Base-by-base conservation (phyloP, 2,113 vertebrate species). In the Mormyrus iriodes region DNA sequence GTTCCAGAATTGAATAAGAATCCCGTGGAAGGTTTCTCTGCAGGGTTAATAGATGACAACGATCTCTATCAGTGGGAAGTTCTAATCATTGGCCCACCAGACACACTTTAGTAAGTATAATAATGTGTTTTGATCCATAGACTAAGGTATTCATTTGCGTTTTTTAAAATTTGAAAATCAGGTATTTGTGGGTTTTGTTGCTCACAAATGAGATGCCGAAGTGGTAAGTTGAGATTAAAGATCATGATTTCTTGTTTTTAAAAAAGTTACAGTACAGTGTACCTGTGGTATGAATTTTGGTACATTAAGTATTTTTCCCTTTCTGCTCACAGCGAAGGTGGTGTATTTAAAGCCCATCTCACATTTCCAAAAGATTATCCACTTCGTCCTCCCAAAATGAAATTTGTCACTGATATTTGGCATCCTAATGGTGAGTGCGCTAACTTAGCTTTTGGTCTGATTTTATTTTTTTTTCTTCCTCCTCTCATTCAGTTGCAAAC, bases 61-160 rank as follows among this genome's bases (percentile, higher is more conserved):
- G 98, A 99, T 94, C 97, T 99, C 89, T 99, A 99, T 95, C 97
- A 98, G 96, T 99, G 98, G 98, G 98, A 99, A 97, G 98, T 99
- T 91, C 97, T 99, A 90, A 99, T 99, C 94, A 99, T 99, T 89
- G 98, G 98, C 69, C 98, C 98, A 92, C 98, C 98, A 94, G 98
- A 99, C 91, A 99, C 98, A 90, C 95, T 98, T 79, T 99, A 97
- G 98, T 99, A 97, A 99, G 98, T 98, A 95, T 91, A 2, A 82
- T 55, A n/a, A 46, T 88, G 44, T 82, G 7, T 31, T 76, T 31
- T 79, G 27, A n/a, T 51, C 3, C 51, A 24, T 35, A 24, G 15
- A 17, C 2, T 31, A 39, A 52, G 61, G 58, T 39, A 86, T 15
- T 48, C 48, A 6, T 65, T 15, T 88, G n/a, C n/a, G n/a, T n/a